Evolutionary conservation across 1,140 invertebrate species (phyloP).

Genomic region (Halesus radiatus): DNA sequence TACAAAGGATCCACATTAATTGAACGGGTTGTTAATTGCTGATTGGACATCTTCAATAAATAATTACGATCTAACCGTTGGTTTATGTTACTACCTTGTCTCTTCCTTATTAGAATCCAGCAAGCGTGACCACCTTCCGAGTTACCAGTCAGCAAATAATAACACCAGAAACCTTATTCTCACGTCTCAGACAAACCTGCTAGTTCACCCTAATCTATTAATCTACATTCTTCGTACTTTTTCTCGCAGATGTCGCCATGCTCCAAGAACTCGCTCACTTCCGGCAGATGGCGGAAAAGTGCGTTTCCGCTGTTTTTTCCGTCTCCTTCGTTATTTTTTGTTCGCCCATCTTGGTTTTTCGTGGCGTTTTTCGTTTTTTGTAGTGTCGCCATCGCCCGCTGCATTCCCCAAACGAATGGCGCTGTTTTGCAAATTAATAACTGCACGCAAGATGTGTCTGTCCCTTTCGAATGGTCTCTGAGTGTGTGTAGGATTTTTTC

Average conservation of each 20-base stretch:
- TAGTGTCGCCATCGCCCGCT: conserved; percentile 72
- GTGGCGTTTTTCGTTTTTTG: conserved; percentile 58
- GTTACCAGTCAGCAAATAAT: neutral
- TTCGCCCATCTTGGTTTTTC: conserved; percentile 11
- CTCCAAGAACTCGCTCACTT: conserved; percentile 73
- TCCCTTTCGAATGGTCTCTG: conserved; percentile 67
- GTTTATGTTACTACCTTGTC: neutral
- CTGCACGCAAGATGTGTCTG: conserved; percentile 78
- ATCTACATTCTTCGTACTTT: conserved; percentile 70
- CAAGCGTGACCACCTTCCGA: neutral
- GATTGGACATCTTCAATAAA: too few species aligned
- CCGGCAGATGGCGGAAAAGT: conserved; percentile 76
- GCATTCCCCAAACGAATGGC: conserved; percentile 82
- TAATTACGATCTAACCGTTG: too few species aligned
- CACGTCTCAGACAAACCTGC: conserved; percentile 1
- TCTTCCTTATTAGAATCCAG: neutral
- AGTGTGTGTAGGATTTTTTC: conserved; percentile 74
- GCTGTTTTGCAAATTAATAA: conserved; percentile 83
- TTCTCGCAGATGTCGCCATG: conserved; percentile 77
- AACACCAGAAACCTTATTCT: conserved; percentile 18
- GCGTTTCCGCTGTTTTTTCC: conserved; percentile 59
- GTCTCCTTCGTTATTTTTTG: conserved; percentile 38
- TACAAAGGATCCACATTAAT: neutral
- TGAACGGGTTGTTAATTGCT: neutral
- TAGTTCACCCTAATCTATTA: conserved; percentile 51